A percentile compares a stretch with the other conserved stretches of the same genome.
These are phyloP conservation scores for Rhinopomastus cyanomelas DNA, from an alignment of 2,113 vertebrate species.

Conservation along the genomic window DNA sequence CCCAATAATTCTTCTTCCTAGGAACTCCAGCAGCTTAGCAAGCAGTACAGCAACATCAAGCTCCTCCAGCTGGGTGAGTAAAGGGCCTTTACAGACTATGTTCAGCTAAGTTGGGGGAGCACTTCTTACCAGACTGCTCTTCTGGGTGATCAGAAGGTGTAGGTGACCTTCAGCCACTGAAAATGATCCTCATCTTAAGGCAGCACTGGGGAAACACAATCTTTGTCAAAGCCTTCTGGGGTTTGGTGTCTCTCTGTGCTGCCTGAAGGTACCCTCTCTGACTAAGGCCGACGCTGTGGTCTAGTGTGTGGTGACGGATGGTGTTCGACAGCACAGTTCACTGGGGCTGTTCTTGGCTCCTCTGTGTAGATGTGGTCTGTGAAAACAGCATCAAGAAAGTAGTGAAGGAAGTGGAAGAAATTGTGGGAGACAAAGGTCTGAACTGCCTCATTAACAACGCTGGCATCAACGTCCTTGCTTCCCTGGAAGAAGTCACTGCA, in stretches of 20 bases:
- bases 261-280: neutral
- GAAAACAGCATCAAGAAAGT: slow-evolving; percentile 73
- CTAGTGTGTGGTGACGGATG: accelerated
- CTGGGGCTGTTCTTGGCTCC: neutral
- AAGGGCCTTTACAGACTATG: neutral
- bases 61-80: slow-evolving; percentile 59
- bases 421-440: slow-evolving; percentile 67
- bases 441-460: slow-evolving; percentile 81
- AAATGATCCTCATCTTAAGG: neutral
- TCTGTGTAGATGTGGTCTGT: slow-evolving; percentile 38
- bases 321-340: neutral
- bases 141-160: neutral
- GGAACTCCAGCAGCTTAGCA: slow-evolving; percentile 64
- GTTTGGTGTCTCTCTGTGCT: neutral
- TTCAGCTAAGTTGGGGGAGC: neutral
- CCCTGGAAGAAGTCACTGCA: slow-evolving; percentile 46
- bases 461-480: slow-evolving; percentile 22
- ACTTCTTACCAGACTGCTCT: neutral
- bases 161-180: neutral
- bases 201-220: neutral
- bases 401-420: slow-evolving; percentile 62
- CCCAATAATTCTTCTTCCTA: neutral
- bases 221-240: neutral
- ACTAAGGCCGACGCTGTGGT: neutral
- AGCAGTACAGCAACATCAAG: slow-evolving; percentile 58